Percentiles rank a stretch among this genome's conserved stretches.
phyloP scores from a whole-genome alignment of 2,797 vertebrate genomes.

The Philypnodon macrostomus region DNA sequence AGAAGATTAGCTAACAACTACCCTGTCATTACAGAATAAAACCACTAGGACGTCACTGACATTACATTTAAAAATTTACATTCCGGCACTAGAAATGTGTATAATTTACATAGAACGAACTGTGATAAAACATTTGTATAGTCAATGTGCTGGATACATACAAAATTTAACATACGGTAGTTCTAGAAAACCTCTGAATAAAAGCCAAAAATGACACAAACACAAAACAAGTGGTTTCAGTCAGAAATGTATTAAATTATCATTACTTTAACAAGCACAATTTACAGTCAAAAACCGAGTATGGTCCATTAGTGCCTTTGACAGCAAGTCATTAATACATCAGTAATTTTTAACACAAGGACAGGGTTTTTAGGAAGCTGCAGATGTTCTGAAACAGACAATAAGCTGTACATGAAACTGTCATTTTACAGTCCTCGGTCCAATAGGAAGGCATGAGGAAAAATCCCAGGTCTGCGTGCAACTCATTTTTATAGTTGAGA shows the following conservation, averaged over 20 bases:
- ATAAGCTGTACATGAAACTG: constrained; percentile 60
- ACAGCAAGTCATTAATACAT: constrained; percentile 78
- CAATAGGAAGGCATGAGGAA: constrained; percentile 47
- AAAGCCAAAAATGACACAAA: constrained; percentile 39
- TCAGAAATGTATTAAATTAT: constrained; percentile 85
- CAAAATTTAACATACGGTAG: no score
- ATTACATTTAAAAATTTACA: no score
- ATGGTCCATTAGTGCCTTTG: constrained; percentile 81
- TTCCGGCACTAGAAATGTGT: no score
- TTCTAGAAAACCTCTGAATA: neutral
- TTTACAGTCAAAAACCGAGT: constrained; percentile 80
- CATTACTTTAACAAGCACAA: constrained; percentile 81
- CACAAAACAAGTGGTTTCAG: constrained; percentile 54
- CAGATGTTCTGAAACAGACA: constrained; percentile 53
- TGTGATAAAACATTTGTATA: no score
- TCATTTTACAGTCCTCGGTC: constrained; percentile 33
- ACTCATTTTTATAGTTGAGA: constrained; percentile 20
- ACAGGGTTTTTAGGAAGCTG: constrained; percentile 64
- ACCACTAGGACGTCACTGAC: no score
- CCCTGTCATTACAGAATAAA: no score
- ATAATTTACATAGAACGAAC: no score
- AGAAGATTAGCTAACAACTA: no score
- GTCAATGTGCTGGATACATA: no score
- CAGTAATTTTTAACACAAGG: constrained; percentile 61
- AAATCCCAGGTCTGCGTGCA: constrained; percentile 36